These are phyloP conservation scores for Siphlonurus alternatus DNA, from an alignment of 2,888 invertebrate genomes.

Conservation along the genomic window DNA sequence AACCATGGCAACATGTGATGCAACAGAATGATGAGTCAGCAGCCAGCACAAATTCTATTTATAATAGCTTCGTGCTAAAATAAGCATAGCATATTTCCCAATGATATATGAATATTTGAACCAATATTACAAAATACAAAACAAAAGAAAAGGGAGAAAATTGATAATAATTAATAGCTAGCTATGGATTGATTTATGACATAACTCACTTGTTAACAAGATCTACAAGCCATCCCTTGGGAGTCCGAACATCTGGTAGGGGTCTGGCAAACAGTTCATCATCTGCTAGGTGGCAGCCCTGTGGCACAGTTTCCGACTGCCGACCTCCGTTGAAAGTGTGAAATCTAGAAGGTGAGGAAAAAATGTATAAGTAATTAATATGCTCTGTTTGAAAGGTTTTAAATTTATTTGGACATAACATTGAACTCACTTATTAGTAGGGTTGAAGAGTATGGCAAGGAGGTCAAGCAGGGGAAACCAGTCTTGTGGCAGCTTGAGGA, in stretches of 20 bases:
- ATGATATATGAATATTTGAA: too few relatives aligned
- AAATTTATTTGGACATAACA: background rate
- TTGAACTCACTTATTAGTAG: slow-evolving; percentile 69
- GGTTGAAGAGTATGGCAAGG: slow-evolving; percentile 85
- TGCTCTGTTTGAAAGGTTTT: background rate
- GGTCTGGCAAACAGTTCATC: slow-evolving; percentile 58
- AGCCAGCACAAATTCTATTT: too few relatives aligned
- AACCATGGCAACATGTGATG: too few relatives aligned
- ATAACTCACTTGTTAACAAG: slow-evolving; percentile 59
- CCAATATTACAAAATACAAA: too few relatives aligned
- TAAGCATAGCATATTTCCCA: too few relatives aligned
- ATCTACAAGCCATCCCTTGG: slow-evolving; percentile 92
- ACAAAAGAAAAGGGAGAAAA: too few relatives aligned
- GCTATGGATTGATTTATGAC: too few relatives aligned
- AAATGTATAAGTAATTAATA: too few relatives aligned
- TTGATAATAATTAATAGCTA: too few relatives aligned
- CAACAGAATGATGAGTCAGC: too few relatives aligned
- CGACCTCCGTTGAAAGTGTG: slow-evolving; percentile 70
- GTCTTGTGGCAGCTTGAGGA: slow-evolving; percentile 73
- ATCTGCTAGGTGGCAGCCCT: slow-evolving; percentile 42
- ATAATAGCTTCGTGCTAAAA: too few relatives aligned
- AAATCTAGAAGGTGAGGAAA: too few relatives aligned
- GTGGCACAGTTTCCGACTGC: slow-evolving; percentile 50
- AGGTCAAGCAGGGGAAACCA: slow-evolving; percentile 86
- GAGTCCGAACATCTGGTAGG: slow-evolving; percentile 62